phyloP scores from a whole-genome alignment of 2,797 vertebrate genomes.

The Alca torda region DNA sequence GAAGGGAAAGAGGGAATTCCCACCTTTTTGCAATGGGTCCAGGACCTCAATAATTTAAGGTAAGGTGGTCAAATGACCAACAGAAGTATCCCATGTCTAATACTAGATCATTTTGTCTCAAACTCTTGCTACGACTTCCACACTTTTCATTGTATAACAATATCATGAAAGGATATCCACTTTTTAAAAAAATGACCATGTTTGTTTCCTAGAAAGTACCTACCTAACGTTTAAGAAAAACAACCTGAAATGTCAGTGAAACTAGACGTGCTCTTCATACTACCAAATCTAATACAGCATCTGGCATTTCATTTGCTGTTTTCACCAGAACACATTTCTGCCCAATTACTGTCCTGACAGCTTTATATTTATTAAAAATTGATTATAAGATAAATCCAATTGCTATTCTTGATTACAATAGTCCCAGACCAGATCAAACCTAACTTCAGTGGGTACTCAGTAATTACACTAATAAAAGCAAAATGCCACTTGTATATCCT shows the following conservation, averaged over 20 bases:
- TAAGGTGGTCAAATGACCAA: background rate
- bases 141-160: background rate
- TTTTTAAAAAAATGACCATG: fast-evolving
- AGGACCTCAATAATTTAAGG: background rate
- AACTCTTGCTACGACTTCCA: background rate
- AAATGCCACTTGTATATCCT: background rate
- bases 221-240: background rate
- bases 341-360: background rate
- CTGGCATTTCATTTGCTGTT: background rate
- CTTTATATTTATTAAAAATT: background rate
- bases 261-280: fast-evolving
- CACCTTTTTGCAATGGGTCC: background rate
- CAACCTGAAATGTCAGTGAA: background rate
- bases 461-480: background rate
- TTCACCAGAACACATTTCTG: background rate
- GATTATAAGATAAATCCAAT: background rate
- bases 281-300: background rate
- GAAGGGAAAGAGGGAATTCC: background rate
- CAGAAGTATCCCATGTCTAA: fast-evolving
- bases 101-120: background rate
- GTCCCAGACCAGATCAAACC: background rate
- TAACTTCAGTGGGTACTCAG: background rate
- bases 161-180: background rate
- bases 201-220: background rate
- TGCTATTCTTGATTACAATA: background rate